Evolutionary conservation across 2,113 vertebrate species (phyloP).

Genomic region (Pomatorhinus ruficollis): DNA sequence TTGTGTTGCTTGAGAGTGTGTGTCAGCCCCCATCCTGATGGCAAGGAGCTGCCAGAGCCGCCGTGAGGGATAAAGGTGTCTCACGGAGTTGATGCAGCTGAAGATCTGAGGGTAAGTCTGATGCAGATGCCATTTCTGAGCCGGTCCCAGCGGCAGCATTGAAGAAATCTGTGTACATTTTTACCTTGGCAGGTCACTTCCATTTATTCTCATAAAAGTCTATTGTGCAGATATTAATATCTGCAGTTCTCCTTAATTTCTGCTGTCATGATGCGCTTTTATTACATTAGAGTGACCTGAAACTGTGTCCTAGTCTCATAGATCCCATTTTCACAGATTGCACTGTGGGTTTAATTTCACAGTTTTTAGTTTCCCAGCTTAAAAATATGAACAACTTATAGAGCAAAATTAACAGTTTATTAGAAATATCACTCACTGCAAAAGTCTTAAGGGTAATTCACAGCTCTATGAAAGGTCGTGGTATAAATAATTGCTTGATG

Average conservation of each 20-base stretch:
- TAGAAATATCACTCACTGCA: constrained; percentile 70
- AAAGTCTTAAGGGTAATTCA: constrained; percentile 68
- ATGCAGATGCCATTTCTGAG: neutral
- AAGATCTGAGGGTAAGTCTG: neutral
- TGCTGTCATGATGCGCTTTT: constrained; percentile 23
- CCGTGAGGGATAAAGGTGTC: rapidly evolving
- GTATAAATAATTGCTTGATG: constrained; percentile 72
- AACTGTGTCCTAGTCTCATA: constrained; percentile 46
- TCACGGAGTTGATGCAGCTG: neutral
- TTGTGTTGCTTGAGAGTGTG: rapidly evolving
- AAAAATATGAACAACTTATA: constrained; percentile 69
- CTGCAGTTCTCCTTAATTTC: constrained; percentile 35
- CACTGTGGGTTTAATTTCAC: constrained; percentile 77
- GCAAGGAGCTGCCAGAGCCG: neutral
- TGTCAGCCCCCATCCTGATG: neutral
- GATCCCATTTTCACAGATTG: constrained; percentile 59
- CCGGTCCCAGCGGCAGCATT: neutral
- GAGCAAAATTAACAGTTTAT: constrained; percentile 66
- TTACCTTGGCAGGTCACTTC: constrained; percentile 1
- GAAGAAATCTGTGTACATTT: neutral
- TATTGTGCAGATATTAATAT: constrained; percentile 14
- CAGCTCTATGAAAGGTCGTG: constrained; percentile 66
- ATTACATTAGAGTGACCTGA: constrained; percentile 57
- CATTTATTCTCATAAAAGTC: constrained; percentile 25
- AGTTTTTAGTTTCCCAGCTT: constrained; percentile 73